Conservation (phyloP, 2,797 vertebrate genomes). For the Lepus oiostolus region DNA sequence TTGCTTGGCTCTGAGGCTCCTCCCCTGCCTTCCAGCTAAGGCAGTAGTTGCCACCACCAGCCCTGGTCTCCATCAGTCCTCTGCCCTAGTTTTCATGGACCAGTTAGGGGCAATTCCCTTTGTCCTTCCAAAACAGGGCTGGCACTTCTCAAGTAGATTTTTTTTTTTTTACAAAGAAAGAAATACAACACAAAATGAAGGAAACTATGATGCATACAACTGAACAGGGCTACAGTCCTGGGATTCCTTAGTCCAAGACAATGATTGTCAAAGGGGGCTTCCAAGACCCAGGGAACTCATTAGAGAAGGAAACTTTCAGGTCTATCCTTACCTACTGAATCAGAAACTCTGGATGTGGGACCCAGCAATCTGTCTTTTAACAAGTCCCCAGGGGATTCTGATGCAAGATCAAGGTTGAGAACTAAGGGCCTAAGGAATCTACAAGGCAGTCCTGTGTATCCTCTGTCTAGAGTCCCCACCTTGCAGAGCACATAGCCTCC, state of each 20-base stretch:
- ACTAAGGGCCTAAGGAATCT: neutral
- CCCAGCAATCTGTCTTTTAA: neutral
- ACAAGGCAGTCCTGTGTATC: neutral
- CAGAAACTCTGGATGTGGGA: neutral
- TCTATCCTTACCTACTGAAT: neutral
- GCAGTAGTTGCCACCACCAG: neutral
- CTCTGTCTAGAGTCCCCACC: neutral
- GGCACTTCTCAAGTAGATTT: constrained; percentile 46
- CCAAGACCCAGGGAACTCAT: neutral
- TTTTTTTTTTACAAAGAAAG: neutral
- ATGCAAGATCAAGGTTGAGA: constrained; percentile 28
- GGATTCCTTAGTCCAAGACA: constrained; percentile 33
- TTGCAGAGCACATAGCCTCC: neutral
- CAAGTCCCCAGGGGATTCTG: neutral
- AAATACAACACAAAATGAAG: constrained; percentile 50
- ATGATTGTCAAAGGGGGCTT: constrained; percentile 22
- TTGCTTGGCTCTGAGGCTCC: constrained; percentile 12
- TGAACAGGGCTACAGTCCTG: neutral
- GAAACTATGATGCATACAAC: constrained; percentile 13
- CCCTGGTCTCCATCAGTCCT: neutral
- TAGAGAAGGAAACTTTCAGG: constrained; percentile 32
- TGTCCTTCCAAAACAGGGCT: neutral
- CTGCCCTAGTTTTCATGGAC: neutral
- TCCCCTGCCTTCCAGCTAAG: neutral
- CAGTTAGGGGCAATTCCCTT: neutral